Evolutionary conservation across 2,113 vertebrate genomes (phyloP), one percentile per base, ranked within the genome.

Genomic region (Pomatostomus ruficeps): DNA sequence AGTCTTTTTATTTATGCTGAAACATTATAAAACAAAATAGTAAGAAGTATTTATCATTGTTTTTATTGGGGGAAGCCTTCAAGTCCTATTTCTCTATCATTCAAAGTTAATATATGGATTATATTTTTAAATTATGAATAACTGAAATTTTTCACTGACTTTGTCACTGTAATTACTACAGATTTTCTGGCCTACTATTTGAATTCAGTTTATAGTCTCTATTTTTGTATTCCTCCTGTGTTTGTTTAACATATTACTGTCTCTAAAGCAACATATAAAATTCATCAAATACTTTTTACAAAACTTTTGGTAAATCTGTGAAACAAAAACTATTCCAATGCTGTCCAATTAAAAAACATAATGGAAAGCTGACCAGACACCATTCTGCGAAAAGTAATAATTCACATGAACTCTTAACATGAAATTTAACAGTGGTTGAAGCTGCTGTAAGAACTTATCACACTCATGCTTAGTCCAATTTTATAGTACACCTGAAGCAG

Each of bases 241-340:
- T 33, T 40, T 68, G 88, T 79, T 49, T 57, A n/a, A 43, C 18
- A 28, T 10, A 48, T 24, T 67, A 40, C 15, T 7, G 35, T 29
- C n/a, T 77, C 40, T 75, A 88, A 89, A 89, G n/a, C 54, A 95
- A 84, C 19, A 40, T 5, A 54, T 1, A 72, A 76, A 61, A 80
- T 17, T 33, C 52, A 55, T 31, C 9, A 54, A 71, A 48, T 35
- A 25, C 11, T 59, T 67, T 9, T 74, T 19, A 54, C 0, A 0
- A 21, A 52, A 45, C 13, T 74, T 75, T 71, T 35, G 24, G 16
- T 16, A 82, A 9, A 72, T 19, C 16, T 59, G 24, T 5, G 26
- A 88, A 88, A 78, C 18, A 70, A 36, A 48, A 93, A 72, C 31
- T 59, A 43, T 25, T 75, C 12, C 42, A 79, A 55, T 4, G 6